Evolutionary conservation across 2,797 vertebrate species (phyloP), one percentile per base, ranked within the genome.

Genomic region (Catamblyrhynchus diadema): DNA sequence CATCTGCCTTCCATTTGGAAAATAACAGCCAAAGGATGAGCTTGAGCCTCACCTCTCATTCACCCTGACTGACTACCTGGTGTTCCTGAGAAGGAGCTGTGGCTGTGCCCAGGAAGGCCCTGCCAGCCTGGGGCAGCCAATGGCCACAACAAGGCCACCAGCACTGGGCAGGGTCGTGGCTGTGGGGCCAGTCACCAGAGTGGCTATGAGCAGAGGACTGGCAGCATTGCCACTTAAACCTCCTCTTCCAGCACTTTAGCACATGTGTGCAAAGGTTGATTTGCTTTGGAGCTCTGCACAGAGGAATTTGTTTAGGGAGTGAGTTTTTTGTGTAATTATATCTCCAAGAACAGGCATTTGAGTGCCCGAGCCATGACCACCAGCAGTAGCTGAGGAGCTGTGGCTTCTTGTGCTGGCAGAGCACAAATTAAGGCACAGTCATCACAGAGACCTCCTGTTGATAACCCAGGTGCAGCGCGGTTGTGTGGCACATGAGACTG

Each of bases 131-230:
- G 14, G 50, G 77, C 54, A 48, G 84, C 91, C 78, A 92, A 80
- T 95, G 97, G 91, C 81, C 92, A 88, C 62, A 48, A 56, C n/a
- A 73, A 95, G 96, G 96, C 93, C 96, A 97, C 90, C 90, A 71
- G 92, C 80, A 62, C 14, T 70, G 92, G 95, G 94, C 94, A 94
- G 95, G 44, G 44, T 86, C 37, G 32, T 93, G 96, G 87, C 79
- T 90, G 94, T 73, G 74, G 82, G 33, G 64, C 33, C 57, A 65
- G 66, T 62, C 62, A 28, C 65, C 48, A 56, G 90, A 87, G 66
- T 13, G 17, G 54, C 95, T 94, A 83, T 95, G 84, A 93, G 95
- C 82, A 77, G 83, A 88, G 64, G 57, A 69, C 75, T 60, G 80
- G 56, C 30, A 88, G 88, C 65, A 23, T n/a, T 95, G 93, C 94